A percentile compares a stretch with the other conserved stretches of the same genome.
Conservation (phyloP, 2,113 vertebrate genomes). For the Pygoscelis antarcticus region DNA sequence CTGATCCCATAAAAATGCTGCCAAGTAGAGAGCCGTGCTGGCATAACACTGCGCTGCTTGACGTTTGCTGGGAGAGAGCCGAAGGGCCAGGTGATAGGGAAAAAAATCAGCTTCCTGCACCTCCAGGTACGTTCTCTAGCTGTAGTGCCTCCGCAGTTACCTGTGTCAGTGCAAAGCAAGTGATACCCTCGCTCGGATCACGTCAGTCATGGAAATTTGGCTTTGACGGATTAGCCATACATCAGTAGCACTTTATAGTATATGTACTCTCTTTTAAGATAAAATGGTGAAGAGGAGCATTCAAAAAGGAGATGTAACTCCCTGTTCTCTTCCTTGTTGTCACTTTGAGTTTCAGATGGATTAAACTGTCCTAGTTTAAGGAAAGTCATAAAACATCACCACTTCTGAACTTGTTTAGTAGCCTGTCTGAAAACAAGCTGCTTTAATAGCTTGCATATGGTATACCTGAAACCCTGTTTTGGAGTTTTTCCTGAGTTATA, state of each 20-base stretch:
- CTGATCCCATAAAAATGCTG: not conserved
- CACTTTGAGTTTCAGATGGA: not conserved
- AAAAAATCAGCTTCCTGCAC: not conserved
- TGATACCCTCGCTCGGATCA: accelerated
- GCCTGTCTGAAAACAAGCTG: not conserved
- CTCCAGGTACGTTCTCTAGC: not conserved
- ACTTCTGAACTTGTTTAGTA: not conserved
- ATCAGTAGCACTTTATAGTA: not conserved
- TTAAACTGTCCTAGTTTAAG: not conserved
- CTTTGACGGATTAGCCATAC: not conserved
- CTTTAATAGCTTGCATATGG: not conserved
- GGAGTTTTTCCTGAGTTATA: not conserved
- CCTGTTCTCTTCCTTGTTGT: not conserved
- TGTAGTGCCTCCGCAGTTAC: not conserved
- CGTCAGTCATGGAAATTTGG: not conserved
- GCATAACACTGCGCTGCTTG: not conserved
- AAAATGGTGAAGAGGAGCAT: not conserved
- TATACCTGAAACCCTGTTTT: not conserved
- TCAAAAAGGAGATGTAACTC: not conserved
- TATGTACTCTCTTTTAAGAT: not conserved
- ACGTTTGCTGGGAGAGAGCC: not conserved
- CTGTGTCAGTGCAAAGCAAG: not conserved
- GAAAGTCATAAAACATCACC: not conserved
- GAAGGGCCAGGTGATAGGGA: not conserved
- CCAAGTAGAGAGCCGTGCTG: not conserved